Evolutionary conservation across 2,888 invertebrate species (phyloP).

Genomic region (Epiblema foenella): DNA sequence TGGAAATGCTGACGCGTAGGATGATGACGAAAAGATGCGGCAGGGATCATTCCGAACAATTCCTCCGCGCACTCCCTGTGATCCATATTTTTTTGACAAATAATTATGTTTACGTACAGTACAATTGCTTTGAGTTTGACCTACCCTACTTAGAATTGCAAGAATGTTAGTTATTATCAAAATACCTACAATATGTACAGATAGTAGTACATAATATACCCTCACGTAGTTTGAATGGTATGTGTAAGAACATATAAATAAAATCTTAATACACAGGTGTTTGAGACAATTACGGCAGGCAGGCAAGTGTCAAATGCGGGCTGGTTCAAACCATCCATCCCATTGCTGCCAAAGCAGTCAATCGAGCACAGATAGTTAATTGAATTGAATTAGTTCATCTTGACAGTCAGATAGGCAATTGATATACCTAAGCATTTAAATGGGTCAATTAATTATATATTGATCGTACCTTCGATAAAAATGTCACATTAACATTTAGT

Average conservation of each 20-base stretch:
- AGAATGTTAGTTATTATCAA: too few relatives aligned
- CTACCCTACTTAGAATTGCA: too few relatives aligned
- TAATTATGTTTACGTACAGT: too few relatives aligned
- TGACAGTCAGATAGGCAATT: background rate
- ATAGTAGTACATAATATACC: background rate
- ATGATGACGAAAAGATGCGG: too few relatives aligned
- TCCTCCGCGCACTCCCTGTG: too few relatives aligned
- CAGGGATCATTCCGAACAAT: too few relatives aligned
- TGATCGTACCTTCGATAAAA: background rate
- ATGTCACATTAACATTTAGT: background rate
- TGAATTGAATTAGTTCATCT: slow-evolving; percentile 3
- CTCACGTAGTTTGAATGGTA: background rate
- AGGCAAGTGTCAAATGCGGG: slow-evolving; percentile 7
- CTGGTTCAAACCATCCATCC: slow-evolving; percentile 22
- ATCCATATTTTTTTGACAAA: too few relatives aligned
- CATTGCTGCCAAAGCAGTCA: slow-evolving; percentile 24
- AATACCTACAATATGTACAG: too few relatives aligned
- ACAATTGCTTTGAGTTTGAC: too few relatives aligned
- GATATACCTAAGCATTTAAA: background rate
- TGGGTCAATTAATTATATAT: background rate
- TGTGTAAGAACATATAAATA: background rate
- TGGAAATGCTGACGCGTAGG: too few relatives aligned
- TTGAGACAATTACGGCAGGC: slow-evolving; percentile 7
- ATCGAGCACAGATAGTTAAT: slow-evolving; percentile 11
- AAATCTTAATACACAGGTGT: background rate